Conservation (phyloP, 2,113 vertebrate species). For the Albula goreensis region DNA sequence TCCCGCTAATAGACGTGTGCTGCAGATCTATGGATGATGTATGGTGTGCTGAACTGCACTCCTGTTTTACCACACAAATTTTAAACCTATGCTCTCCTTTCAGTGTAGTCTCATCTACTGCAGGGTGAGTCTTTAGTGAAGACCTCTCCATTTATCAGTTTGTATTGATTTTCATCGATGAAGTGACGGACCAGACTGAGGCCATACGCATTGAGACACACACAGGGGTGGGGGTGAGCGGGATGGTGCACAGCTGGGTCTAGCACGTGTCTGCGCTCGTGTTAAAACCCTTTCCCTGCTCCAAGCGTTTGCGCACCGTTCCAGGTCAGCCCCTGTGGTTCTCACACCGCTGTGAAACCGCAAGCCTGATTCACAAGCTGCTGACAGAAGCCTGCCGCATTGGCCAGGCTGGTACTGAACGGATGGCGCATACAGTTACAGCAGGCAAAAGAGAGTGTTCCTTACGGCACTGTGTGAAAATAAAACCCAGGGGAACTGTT, state of each 20-base stretch:
- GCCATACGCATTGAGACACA: background rate
- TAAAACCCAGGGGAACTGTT: background rate
- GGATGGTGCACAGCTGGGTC: background rate
- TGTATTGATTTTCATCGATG: background rate
- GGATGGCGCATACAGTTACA: background rate
- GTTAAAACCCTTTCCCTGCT: background rate
- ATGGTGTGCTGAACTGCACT: background rate
- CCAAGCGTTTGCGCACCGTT: background rate
- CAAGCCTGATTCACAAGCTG: background rate
- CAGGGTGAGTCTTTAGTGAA: background rate
- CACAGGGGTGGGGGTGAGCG: background rate
- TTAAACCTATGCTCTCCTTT: background rate
- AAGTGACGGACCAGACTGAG: background rate
- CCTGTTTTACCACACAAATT: background rate
- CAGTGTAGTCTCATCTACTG: background rate
- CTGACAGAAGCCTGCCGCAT: background rate
- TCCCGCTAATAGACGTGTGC: background rate
- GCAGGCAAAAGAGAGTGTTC: too few species aligned
- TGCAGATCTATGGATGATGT: background rate
- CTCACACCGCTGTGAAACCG: background rate
- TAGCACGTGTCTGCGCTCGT: background rate
- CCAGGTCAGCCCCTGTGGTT: background rate
- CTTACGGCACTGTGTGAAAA: background rate
- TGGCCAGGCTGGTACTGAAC: background rate
- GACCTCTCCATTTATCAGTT: background rate